phyloP scores from a whole-genome alignment of 2,113 vertebrate species.

The Eonycteris spelaea region DNA sequence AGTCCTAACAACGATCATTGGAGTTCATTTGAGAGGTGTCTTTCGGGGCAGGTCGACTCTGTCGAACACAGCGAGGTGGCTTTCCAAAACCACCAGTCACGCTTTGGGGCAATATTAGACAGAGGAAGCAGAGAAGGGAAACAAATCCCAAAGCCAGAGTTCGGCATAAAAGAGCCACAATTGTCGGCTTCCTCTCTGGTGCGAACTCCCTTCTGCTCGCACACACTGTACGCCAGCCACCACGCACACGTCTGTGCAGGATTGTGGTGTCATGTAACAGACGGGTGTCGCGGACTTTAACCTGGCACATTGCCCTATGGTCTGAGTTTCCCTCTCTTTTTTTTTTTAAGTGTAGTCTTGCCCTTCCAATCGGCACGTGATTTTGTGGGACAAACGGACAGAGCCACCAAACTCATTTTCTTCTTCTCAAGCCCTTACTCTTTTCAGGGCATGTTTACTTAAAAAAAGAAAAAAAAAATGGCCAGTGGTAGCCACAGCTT shows the following conservation, averaged over 20 bases:
- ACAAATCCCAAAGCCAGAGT: conserved; percentile 57
- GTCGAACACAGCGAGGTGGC: conserved; percentile 57
- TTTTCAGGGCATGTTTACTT: neutral
- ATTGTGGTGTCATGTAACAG: conserved; percentile 62
- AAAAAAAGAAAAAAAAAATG: neutral
- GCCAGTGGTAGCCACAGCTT: neutral
- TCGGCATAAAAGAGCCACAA: conserved; percentile 61
- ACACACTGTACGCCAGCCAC: conserved; percentile 51
- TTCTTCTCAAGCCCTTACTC: no score
- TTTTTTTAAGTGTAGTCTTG: conserved; percentile 74
- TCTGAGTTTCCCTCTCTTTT: conserved; percentile 74
- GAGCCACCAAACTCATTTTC: neutral
- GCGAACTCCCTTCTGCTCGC: conserved; percentile 67
- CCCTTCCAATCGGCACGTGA: neutral
- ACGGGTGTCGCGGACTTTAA: conserved; percentile 56
- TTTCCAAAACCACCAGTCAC: conserved; percentile 66
- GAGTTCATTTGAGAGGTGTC: conserved; percentile 57
- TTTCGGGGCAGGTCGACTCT: conserved; percentile 20
- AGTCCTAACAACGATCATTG: conserved; percentile 49
- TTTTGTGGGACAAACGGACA: neutral
- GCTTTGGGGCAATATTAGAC: conserved; percentile 57
- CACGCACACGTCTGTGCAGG: conserved; percentile 70
- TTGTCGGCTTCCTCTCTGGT: conserved; percentile 32
- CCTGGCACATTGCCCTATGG: conserved; percentile 66
- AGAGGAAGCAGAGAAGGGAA: conserved; percentile 62